Evolutionary conservation across 1,140 invertebrate species (phyloP), one percentile per base, ranked within the genome.

Genomic region (Bombus vancouverensis): DNA sequence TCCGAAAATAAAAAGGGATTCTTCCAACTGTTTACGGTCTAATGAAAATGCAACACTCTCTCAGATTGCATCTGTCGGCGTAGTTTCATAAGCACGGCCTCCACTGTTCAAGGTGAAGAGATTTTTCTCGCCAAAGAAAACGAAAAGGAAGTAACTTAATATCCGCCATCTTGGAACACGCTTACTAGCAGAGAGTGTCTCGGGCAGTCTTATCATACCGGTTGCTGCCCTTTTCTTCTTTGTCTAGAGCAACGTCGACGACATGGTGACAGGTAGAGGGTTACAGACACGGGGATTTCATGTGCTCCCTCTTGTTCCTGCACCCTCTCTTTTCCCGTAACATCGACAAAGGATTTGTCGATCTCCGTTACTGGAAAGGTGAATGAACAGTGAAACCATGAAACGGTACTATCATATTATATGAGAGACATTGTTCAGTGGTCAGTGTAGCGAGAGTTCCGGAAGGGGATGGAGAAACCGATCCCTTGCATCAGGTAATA

Each of bases 301-400:
- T 59, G 71, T 59, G 44, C 12, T 13, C 28, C 59, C 15, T 18
- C 75, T n/a, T 44, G 42, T 37, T 59, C 74, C 39, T 22, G 2
- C n/a, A 53, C 32, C 59, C 57, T 37, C 66, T 22, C 70, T 34
- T 65, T 82, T 39, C n/a, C 57, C 70, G 42, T 57, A 77, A 80
- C 57, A 76, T 89, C 89, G 42, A 88, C 83, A 90, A 90, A 88
- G 88, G 81, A 82, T 88, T 89, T 88, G 86, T 90, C 89, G 88
- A 76, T 84, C 71, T 88, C 88, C 83, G 88, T 90, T 90, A 90
- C 87, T 44, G 84, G 65, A 66, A 78, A 78, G 70, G 79, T 62
- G 86, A 90, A 70, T 44, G 89, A 90, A 90, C 83, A 85, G 86
- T 76, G 89, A 90, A 85, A 90, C 82, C 88, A 80, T 85, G 83